Percentiles rank a stretch among this genome's conserved stretches.
Evolutionary conservation across 2,113 vertebrate species (phyloP).

Genomic region (Hippocampus guttulatus): DNA sequence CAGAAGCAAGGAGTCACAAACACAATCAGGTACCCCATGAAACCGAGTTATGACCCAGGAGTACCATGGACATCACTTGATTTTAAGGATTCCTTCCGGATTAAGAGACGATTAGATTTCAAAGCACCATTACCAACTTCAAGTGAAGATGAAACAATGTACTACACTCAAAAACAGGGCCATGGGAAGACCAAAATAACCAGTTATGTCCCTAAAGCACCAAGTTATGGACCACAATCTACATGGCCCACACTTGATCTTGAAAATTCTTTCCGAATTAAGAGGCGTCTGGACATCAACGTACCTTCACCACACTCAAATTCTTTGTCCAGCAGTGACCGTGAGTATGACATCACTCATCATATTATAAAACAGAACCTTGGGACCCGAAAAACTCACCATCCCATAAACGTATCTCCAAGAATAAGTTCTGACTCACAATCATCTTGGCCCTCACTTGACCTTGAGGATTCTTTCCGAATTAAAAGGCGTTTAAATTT

Average conservation of each 20-base stretch:
- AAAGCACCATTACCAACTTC: conserved; percentile 20
- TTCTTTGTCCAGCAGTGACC: conserved; percentile 29
- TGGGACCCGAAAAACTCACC: too few relatives aligned
- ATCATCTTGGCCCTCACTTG: not conserved
- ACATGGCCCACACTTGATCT: conserved; percentile 5
- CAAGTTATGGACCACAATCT: not conserved
- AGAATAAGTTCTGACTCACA: fast-evolving
- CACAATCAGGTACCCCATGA: not conserved
- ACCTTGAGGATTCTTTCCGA: not conserved
- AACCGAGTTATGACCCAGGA: not conserved
- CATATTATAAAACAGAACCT: not conserved
- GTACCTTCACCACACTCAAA: not conserved
- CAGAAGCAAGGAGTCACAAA: not conserved
- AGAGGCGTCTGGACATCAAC: conserved; percentile 9
- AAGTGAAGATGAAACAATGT: not conserved
- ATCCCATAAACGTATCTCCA: not conserved
- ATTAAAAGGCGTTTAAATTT: not conserved
- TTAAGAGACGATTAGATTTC: conserved; percentile 31
- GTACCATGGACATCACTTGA: not conserved
- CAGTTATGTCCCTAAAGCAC: not conserved
- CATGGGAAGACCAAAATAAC: not conserved
- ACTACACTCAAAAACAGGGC: not conserved
- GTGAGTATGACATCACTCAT: not conserved
- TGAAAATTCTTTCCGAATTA: not conserved
- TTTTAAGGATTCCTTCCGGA: not conserved